Percentiles rank a stretch among this genome's conserved stretches.
Conservation (phyloP, 2,113 vertebrate genomes). For the Brienomyrus brachyistius region DNA sequence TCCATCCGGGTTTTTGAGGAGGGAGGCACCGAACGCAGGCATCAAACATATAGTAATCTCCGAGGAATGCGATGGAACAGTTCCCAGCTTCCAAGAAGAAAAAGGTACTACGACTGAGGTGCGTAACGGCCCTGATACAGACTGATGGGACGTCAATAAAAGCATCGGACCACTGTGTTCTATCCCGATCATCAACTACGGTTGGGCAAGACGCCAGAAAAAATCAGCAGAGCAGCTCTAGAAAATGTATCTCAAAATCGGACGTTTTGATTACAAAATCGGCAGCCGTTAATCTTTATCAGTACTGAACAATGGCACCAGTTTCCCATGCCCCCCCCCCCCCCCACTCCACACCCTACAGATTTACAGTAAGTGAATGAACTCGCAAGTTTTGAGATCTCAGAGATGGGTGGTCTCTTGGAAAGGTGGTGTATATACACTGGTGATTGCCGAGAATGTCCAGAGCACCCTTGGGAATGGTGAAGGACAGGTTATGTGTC, state of each 20-base stretch:
- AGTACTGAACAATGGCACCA: neutral
- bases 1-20: neutral
- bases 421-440: neutral
- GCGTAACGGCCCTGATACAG: neutral
- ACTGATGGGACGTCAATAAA: neutral
- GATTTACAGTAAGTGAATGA: neutral
- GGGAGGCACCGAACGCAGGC: neutral
- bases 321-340: neutral
- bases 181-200: neutral
- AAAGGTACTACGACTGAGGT: neutral
- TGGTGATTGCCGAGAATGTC: neutral
- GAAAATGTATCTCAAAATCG: neutral
- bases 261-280: slow-evolving; percentile 16
- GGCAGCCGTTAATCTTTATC: neutral
- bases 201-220: neutral
- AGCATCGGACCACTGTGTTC: neutral
- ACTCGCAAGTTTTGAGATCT: neutral
- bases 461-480: neutral
- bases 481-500: neutral
- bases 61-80: neutral
- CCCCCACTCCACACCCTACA: neutral
- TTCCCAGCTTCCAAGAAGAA: neutral
- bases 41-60: neutral
- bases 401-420: neutral
- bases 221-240: neutral